These are phyloP conservation scores for Pelosia muscerda DNA, from an alignment of 2,888 invertebrate species.

Conservation along the genomic window DNA sequence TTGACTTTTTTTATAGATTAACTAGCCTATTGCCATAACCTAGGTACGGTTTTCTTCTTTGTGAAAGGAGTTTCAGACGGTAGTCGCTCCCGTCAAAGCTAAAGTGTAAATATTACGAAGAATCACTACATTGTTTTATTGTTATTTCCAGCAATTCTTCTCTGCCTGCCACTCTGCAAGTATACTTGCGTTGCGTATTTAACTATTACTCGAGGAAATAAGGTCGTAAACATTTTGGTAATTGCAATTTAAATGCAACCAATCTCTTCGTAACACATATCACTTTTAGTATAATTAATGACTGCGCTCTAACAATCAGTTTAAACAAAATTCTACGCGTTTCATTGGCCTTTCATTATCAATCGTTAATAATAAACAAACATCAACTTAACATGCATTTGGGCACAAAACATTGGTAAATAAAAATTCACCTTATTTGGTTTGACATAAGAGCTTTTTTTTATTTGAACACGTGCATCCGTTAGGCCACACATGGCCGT, in stretches of 20 bases:
- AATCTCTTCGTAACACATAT: slow-evolving; percentile 26
- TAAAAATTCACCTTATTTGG: slow-evolving; percentile 45
- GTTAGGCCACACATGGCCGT: slow-evolving; percentile 62
- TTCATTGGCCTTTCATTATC: slow-evolving; percentile 51
- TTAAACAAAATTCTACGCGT: slow-evolving; percentile 41
- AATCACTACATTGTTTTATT: too few species aligned
- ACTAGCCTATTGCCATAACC: not conserved
- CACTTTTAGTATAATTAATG: slow-evolving; percentile 33
- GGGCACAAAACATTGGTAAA: slow-evolving; percentile 44
- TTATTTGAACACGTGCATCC: slow-evolving; percentile 53
- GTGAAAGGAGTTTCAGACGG: too few species aligned
- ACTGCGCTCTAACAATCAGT: slow-evolving; percentile 28
- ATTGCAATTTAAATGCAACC: slow-evolving; percentile 13
- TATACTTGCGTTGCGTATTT: too few species aligned
- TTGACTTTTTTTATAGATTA: not conserved
- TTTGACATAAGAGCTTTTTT: slow-evolving; percentile 45
- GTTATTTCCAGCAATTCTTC: too few species aligned
- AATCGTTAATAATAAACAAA: slow-evolving; percentile 49
- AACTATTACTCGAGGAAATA: slow-evolving; percentile 5
- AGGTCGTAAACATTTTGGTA: slow-evolving; percentile 4
- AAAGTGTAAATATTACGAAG: too few species aligned
- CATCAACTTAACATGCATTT: slow-evolving; percentile 54
- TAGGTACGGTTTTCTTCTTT: not conserved
- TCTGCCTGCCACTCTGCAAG: too few species aligned
- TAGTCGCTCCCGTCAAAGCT: too few species aligned